Percentiles rank a stretch among this genome's conserved stretches.
phyloP scores from a whole-genome alignment of 2,797 vertebrate genomes.

The Crocidura indochinensis region DNA sequence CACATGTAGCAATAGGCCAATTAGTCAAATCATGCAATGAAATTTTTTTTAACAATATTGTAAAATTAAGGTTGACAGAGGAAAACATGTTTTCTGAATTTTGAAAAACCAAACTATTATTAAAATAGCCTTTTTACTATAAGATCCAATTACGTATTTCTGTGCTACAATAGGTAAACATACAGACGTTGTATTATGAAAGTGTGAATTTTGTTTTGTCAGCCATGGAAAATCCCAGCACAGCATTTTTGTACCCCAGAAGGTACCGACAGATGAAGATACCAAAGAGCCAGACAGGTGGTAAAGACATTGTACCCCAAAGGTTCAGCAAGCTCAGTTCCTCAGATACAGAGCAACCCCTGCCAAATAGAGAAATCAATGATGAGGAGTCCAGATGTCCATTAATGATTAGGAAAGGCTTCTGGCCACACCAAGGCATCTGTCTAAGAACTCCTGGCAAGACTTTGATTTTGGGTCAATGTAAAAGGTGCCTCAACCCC shows the following conservation, averaged over 20 bases:
- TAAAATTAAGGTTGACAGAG: conserved; percentile 28
- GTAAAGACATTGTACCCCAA: background rate
- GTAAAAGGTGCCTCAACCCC: background rate
- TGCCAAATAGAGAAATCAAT: background rate
- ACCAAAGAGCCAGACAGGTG: background rate
- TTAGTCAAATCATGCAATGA: background rate
- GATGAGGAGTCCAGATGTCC: conserved; percentile 1
- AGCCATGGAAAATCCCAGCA: background rate
- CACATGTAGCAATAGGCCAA: background rate
- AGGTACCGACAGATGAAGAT: background rate
- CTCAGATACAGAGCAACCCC: background rate
- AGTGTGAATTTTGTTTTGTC: conserved; percentile 6
- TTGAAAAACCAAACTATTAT: background rate
- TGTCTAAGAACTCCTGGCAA: background rate
- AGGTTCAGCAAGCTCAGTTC: conserved; percentile 4
- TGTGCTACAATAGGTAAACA: background rate
- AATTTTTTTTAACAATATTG: conserved; percentile 8
- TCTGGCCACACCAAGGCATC: background rate
- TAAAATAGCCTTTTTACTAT: conserved; percentile 23
- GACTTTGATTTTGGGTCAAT: conserved; percentile 12
- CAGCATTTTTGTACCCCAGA: background rate
- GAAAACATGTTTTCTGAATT: background rate
- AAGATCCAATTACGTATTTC: conserved; percentile 2
- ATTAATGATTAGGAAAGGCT: background rate
- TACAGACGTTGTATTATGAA: conserved; percentile 3